Evolutionary conservation across 2,113 vertebrate species (phyloP), one percentile per base, ranked within the genome.

Genomic region (Otolemur garnettii): DNA sequence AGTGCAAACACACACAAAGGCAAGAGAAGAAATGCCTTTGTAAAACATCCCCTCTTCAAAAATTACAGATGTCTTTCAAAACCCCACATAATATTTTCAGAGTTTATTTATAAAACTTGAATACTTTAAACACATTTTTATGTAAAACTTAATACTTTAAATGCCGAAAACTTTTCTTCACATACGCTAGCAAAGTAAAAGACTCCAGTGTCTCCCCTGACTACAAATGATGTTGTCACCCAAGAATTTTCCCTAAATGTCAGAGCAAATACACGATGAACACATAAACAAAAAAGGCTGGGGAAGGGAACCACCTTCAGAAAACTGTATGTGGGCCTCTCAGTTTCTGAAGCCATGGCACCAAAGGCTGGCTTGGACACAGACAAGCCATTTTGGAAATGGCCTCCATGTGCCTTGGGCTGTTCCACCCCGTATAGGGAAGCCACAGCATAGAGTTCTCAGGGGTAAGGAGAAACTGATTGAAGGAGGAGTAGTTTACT

Each of bases 1-100:
- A 96, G 92, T 66, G 57, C 85, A 96, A 94, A 97, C 78, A 96
- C 92, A 97, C 59, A 93, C 94, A 92, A 88, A 97, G 84, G 66
- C 87, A 96, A 53, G 75, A 87, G 92, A 88, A 92, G 35, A 93
- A 72, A 86, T 75, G 71, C 66, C 22, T 96, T 95, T 91, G 91
- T 60, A 90, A 95, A 95, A 95, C 72, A 91, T 59, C 74, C 68
- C 80, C 24, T 93, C 74, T 91, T 96, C 72, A 90, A 88, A 98
- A 93, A 28, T 42, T 92, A 62, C 85, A 92, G 90, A 92, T 96
- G 92, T 92, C 88, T 96, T 97, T 96, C 78, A 96, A 95, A 96
- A 90, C 22, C 33, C 94, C 87, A 84, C 66, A 91, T 94, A 92
- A 96, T 86, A 92, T 93, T 96, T 94, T 95, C 88, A 95, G 93